These are phyloP conservation scores for Chloroceryle inda DNA, from an alignment of 2,797 vertebrate species.

Conservation along the genomic window DNA sequence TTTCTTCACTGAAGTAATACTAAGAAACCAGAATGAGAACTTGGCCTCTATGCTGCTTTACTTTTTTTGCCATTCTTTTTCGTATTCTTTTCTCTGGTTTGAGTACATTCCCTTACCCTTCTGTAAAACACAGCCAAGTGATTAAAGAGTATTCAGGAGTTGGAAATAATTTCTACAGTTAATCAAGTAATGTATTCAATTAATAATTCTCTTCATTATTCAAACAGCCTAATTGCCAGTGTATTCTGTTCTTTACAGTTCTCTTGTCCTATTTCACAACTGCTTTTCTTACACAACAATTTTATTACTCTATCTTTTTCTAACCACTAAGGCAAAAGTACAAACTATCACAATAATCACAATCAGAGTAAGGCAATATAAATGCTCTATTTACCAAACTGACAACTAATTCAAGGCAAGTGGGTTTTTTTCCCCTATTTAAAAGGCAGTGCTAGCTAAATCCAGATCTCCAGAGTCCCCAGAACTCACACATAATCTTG, in stretches of 20 bases:
- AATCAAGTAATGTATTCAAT: neutral
- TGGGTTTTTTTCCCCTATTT: neutral
- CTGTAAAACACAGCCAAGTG: neutral
- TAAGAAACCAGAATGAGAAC: neutral
- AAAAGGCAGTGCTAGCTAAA: neutral
- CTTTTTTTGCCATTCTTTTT: neutral
- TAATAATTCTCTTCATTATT: neutral
- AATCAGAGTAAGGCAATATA: neutral
- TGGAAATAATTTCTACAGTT: neutral
- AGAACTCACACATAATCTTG: neutral
- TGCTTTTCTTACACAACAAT: neutral
- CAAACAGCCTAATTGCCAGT: neutral
- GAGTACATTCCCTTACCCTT: neutral
- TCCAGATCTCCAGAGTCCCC: neutral
- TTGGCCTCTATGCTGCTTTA: neutral
- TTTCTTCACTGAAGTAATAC: neutral
- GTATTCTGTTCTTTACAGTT: neutral
- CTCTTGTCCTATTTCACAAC: neutral
- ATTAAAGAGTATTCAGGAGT: neutral
- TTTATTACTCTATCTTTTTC: neutral
- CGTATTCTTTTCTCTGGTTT: neutral
- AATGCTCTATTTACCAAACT: neutral
- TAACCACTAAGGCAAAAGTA: neutral
- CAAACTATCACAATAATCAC: neutral
- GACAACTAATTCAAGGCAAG: neutral